These are phyloP conservation scores for Madoqua kirkii DNA, from an alignment of 2,113 vertebrate species.

Conservation along the genomic window DNA sequence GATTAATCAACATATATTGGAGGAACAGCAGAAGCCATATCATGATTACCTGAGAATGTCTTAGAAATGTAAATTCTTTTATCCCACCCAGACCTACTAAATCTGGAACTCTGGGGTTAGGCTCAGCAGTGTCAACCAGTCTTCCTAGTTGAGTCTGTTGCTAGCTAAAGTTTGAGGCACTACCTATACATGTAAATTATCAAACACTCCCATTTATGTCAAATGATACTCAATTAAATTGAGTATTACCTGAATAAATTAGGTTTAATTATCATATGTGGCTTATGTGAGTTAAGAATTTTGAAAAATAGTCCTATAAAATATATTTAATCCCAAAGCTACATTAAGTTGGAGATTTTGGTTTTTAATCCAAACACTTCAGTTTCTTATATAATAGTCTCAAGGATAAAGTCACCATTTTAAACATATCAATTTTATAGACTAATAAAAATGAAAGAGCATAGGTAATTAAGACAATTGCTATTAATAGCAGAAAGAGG, in stretches of 20 bases:
- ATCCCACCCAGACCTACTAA: background rate
- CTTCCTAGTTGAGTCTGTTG: background rate
- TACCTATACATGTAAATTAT: background rate
- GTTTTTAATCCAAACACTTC: conserved; percentile 13
- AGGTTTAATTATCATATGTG: background rate
- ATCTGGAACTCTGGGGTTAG: background rate
- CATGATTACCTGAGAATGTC: background rate
- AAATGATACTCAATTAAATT: background rate
- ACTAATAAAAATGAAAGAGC: background rate
- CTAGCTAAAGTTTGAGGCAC: background rate
- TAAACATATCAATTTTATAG: background rate
- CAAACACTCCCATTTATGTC: background rate
- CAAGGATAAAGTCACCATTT: background rate
- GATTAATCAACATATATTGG: background rate
- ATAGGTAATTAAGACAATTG: background rate
- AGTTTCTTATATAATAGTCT: background rate
- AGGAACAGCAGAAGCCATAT: background rate
- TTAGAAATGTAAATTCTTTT: background rate
- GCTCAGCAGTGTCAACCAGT: background rate
- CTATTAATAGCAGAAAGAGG: background rate
- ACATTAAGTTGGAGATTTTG: background rate
- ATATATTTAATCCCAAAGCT: background rate
- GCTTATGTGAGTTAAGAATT: background rate
- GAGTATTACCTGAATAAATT: background rate
- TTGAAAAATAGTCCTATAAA: background rate